Evolutionary conservation across 2,113 vertebrate genomes (phyloP), one percentile per base, ranked within the genome.

Genomic region (Chaetodon auriga): DNA sequence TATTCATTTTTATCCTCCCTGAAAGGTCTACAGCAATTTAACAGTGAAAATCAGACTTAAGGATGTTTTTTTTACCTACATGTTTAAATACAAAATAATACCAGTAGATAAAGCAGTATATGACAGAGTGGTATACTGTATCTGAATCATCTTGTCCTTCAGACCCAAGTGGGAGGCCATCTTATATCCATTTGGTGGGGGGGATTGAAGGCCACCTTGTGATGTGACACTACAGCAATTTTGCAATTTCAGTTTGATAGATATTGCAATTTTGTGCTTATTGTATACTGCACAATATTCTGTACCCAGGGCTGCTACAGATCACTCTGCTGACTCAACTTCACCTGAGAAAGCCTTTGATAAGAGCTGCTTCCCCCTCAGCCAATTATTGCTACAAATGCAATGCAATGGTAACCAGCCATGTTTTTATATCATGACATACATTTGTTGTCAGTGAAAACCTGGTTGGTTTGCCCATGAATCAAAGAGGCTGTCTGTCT

Each of bases 401-500:
- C 45, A 51, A 36, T 23, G 35, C 23, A 7, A 6, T 18, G 19
- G 46, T 62, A 43, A 58, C 25, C n/a, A 51, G 30, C 19, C 19
- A 19, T 49, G 21, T 61, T 49, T 60, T 21, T 19, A 36, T 13
- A 14, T 43, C 4, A 53, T 43, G 0, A 64, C 4, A 30, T 21
- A 11, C 18, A 21, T 0, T 55, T 54, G 2, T 21, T 45, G 18
- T 45, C 21, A 8, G 41, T 46, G 21, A 21, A 61, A 45, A 62
- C 11, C n/a, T 54, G n/a, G 7, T 68, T 49, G 1, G 49, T 11
- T 0, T 25, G 19, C 30, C 30, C 30, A 30, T 63, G 7, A 49
- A 36, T 35, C 14, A 23, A 21, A 64, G 18, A 81, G 19, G 30
- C 35, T 79, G 30, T 70, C 16, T 66, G n/a, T 55, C 68, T 82